phyloP scores from a whole-genome alignment of 2,797 vertebrate genomes.

The Microcaecilia unicolor region DNA sequence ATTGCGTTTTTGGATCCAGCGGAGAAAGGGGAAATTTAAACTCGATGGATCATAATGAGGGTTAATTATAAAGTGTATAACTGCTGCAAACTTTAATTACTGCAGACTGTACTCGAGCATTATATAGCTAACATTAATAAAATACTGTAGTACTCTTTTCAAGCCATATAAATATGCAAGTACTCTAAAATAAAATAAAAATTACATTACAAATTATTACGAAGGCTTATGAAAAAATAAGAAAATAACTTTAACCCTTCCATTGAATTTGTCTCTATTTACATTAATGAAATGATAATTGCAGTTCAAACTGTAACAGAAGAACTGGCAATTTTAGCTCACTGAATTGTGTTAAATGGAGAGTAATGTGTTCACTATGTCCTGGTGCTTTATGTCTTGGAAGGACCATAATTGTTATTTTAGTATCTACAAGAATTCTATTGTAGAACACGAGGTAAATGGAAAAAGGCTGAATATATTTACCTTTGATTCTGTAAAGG shows the following conservation, averaged over 20 bases:
- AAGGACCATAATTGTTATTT: conserved; percentile 22
- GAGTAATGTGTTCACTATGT: conserved; percentile 34
- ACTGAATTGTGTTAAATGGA: conserved; percentile 31
- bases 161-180: conserved; percentile 28
- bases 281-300: conserved; percentile 24
- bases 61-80: conserved; percentile 35
- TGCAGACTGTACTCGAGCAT: conserved; percentile 12
- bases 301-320: conserved; percentile 22
- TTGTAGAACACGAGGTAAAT: conserved; percentile 6
- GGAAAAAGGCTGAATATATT: conserved; percentile 22
- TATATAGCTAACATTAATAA: conserved; percentile 11
- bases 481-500: too few relatives aligned
- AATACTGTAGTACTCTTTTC: conserved; percentile 10
- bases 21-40: conserved; percentile 24
- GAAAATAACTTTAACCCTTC: conserved; percentile 5
- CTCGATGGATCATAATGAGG: conserved; percentile 12
- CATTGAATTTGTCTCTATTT: conserved; percentile 18
- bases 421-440: conserved; percentile 7
- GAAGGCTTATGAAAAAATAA: neutral
- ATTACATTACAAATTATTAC: conserved; percentile 24
- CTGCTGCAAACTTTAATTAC: conserved; percentile 28
- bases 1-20: conserved; percentile 12
- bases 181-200: conserved; percentile 28
- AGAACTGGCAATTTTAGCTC: conserved; percentile 22
- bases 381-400: conserved; percentile 19